phyloP scores from a whole-genome alignment of 1,140 invertebrate species.

The Amphibalanus amphitrite region DNA sequence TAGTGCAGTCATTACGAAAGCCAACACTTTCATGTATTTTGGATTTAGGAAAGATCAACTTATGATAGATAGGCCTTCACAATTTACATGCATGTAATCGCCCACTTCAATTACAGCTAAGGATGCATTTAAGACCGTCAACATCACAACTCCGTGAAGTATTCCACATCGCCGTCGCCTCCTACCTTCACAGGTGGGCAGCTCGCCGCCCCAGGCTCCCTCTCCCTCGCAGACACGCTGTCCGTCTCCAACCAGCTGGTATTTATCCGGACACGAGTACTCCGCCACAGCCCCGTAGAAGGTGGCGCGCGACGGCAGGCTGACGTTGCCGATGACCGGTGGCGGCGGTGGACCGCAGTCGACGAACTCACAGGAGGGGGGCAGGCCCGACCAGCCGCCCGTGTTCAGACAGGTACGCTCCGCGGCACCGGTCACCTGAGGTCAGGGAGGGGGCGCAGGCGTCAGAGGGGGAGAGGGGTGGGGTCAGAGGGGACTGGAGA shows the following conservation, averaged over 20 bases:
- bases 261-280: conserved; percentile 68
- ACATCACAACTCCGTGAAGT: too few species aligned
- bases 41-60: too few species aligned
- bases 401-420: conserved; percentile 51
- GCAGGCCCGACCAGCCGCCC: conserved; percentile 66
- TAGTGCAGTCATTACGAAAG: too few species aligned
- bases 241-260: conserved; percentile 41
- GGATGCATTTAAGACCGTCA: too few species aligned
- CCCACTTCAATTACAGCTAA: too few species aligned
- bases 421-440: conserved; percentile 42
- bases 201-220: conserved; percentile 22
- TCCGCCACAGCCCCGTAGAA: conserved; percentile 66
- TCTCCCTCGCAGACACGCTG: conserved; percentile 24
- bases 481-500: too few species aligned
- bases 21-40: too few species aligned
- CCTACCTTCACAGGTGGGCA: conserved; percentile 21
- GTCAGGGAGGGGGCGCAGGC: too few species aligned
- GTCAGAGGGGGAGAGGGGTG: too few species aligned
- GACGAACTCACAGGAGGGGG: conserved; percentile 69
- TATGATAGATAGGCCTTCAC: too few species aligned
- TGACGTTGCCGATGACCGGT: conserved; percentile 29
- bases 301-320: conserved; percentile 46
- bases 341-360: conserved; percentile 63
- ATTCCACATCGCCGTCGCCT: too few species aligned
- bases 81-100: too few species aligned